phyloP scores from a whole-genome alignment of 2,888 invertebrate species.

The Nomada fucata region DNA sequence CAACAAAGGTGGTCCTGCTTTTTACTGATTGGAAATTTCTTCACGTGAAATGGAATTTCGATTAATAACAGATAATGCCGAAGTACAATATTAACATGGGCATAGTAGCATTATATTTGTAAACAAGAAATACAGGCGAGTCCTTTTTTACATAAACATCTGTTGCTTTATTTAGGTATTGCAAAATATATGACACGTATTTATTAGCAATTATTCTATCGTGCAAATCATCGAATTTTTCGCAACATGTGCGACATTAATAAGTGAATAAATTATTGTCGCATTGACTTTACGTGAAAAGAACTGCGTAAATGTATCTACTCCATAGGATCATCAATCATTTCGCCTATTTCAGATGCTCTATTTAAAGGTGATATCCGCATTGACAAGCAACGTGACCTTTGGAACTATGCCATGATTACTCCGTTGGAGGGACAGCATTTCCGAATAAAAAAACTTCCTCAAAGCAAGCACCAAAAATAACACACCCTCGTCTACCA shows the following conservation, averaged over 20 bases:
- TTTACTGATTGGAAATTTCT: background rate
- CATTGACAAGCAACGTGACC: slow-evolving; percentile 52
- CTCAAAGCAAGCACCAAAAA: background rate
- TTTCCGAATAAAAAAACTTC: slow-evolving; percentile 28
- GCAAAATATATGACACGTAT: no score
- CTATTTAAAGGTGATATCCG: slow-evolving; percentile 57
- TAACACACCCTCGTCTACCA: background rate
- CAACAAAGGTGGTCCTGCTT: slow-evolving; percentile 6
- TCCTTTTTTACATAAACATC: no score
- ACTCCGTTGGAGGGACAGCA: slow-evolving; percentile 2
- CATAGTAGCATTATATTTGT: no score
- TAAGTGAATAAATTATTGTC: background rate
- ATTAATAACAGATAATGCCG: no score
- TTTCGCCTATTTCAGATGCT: slow-evolving; percentile 30
- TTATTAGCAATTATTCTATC: no score
- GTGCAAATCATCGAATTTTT: background rate
- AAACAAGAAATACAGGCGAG: no score
- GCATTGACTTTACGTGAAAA: background rate
- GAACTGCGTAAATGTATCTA: background rate
- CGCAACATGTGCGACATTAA: background rate
- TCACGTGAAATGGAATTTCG: background rate
- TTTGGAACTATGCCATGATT: slow-evolving; percentile 46
- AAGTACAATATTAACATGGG: no score
- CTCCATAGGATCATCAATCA: slow-evolving; percentile 8
- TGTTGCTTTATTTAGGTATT: no score